phyloP scores from a whole-genome alignment of 2,797 vertebrate species.

The Erithacus rubecula region DNA sequence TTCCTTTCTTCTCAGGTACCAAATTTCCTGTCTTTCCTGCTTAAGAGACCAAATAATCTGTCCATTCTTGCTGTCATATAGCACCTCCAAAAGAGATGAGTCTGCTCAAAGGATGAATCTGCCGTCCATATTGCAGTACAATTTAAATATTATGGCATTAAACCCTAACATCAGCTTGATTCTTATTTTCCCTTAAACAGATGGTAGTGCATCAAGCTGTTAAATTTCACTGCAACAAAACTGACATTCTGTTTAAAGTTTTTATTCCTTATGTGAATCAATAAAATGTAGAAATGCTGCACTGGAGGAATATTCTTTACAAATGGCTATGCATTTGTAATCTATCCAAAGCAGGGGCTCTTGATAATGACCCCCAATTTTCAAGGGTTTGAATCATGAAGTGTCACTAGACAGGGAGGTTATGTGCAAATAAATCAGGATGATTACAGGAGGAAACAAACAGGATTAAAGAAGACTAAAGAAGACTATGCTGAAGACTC shows the following conservation, averaged over 20 bases:
- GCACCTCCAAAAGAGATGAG: neutral
- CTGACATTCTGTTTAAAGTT: neutral
- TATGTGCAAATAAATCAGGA: neutral
- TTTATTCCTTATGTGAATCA: neutral
- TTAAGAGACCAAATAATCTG: neutral
- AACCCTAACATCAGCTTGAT: neutral
- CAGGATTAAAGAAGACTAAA: neutral
- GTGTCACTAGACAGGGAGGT: neutral
- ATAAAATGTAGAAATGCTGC: neutral
- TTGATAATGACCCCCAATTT: neutral
- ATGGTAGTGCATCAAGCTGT: slow-evolving; percentile 8
- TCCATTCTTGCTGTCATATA: neutral
- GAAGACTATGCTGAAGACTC: neutral
- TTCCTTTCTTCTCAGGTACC: neutral
- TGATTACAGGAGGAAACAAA: neutral
- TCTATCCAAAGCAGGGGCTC: neutral
- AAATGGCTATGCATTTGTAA: neutral
- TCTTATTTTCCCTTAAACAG: neutral
- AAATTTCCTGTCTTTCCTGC: neutral
- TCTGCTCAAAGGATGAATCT: neutral
- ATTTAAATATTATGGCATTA: neutral
- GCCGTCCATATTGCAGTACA: neutral
- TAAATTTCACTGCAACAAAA: slow-evolving; percentile 24
- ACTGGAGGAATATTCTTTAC: neutral
- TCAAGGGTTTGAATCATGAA: neutral